These are phyloP conservation scores for Poecilobothrus nobilitatus DNA, from an alignment of 2,888 invertebrate genomes.

Conservation along the genomic window DNA sequence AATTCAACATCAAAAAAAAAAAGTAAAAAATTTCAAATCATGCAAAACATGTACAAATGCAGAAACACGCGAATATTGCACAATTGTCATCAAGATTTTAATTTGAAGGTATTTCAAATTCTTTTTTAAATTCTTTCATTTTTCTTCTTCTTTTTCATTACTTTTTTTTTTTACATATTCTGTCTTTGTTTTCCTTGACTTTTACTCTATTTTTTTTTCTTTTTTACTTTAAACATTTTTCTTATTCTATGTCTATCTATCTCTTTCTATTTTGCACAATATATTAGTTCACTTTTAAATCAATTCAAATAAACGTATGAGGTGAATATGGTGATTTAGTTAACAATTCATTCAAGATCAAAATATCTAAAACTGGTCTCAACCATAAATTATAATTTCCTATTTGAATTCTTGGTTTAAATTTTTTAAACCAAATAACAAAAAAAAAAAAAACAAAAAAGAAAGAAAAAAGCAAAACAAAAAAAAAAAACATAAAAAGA, in stretches of 20 bases:
- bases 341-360: not conserved
- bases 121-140: not conserved
- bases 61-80: slow-evolving; percentile 19
- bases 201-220: not conserved
- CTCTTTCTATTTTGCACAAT: not conserved
- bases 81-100: slow-evolving; percentile 19
- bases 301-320: too few relatives aligned
- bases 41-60: slow-evolving; percentile 9
- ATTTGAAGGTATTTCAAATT: slow-evolving; percentile 10
- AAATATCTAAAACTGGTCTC: not conserved
- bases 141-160: not conserved
- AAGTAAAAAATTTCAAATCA: slow-evolving; percentile 1
- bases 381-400: slow-evolving; percentile 6
- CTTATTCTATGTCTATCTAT: not conserved
- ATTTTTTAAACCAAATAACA: not conserved
- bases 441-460: too few relatives aligned
- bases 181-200: too few relatives aligned
- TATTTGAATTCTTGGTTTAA: not conserved
- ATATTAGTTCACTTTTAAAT: too few relatives aligned
- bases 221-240: not conserved
- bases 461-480: too few relatives aligned
- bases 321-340: too few relatives aligned
- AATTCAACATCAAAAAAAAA: not conserved
- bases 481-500: not conserved
- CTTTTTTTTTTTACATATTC: not conserved